Evolutionary conservation across 2,113 vertebrate species (phyloP).

Genomic region (Irena cyanogastra): DNA sequence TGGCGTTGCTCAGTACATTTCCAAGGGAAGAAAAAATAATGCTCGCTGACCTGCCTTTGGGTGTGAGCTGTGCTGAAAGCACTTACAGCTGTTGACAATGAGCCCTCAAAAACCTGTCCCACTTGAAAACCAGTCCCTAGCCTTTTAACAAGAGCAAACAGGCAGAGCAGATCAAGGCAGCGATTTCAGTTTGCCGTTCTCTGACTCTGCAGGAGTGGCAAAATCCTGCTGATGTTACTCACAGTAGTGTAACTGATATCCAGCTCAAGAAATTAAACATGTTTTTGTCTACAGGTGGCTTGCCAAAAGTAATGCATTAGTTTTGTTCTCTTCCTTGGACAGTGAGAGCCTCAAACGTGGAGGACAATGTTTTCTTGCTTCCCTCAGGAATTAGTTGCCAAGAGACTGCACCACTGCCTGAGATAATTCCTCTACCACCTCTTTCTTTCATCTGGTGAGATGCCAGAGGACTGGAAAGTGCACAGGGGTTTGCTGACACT

Average conservation of each 20-base stretch:
- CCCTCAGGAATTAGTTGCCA: neutral
- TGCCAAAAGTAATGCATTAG: neutral
- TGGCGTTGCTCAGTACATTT: neutral
- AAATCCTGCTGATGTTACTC: neutral
- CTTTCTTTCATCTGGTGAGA: neutral
- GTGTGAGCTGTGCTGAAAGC: neutral
- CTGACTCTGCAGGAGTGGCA: neutral
- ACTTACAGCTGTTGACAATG: neutral
- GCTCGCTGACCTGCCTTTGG: neutral
- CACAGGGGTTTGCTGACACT: neutral
- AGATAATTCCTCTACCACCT: neutral
- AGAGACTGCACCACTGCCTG: neutral
- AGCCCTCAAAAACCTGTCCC: neutral
- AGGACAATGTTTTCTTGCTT: neutral
- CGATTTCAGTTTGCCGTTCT: neutral
- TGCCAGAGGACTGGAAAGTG: neutral
- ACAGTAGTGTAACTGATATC: neutral
- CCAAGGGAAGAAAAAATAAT: neutral
- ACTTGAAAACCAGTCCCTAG: neutral
- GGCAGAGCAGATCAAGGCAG: neutral
- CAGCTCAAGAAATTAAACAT: neutral
- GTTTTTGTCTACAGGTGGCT: neutral
- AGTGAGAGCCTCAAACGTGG: neutral
- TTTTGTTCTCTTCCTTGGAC: neutral
- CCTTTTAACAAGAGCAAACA: conserved; percentile 27